Conservation (phyloP, 2,113 vertebrate genomes). For the Microcebus jonahi region DNA sequence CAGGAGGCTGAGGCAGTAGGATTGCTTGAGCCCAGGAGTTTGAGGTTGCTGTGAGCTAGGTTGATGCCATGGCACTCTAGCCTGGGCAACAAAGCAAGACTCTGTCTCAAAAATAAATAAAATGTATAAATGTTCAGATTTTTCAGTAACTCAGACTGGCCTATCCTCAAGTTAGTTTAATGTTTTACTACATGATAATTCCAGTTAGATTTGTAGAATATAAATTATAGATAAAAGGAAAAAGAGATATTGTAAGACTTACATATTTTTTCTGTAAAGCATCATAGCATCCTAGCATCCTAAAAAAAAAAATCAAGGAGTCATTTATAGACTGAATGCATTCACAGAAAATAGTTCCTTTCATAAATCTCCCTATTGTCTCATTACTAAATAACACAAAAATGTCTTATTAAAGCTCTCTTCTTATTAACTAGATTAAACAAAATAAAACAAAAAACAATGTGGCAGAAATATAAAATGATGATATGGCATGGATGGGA, state of each 20-base stretch:
- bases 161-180: conserved; percentile 37
- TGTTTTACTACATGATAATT: conserved; percentile 24
- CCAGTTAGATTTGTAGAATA: background rate
- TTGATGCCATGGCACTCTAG: no score
- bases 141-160: conserved; percentile 41
- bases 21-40: no score
- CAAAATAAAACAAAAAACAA: background rate
- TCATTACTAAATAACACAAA: background rate
- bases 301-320: conserved; percentile 78
- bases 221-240: conserved; percentile 43
- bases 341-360: background rate
- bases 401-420: background rate
- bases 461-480: conserved; percentile 48
- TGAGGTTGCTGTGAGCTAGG: no score
- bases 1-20: no score
- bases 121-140: conserved; percentile 45
- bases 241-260: conserved; percentile 82
- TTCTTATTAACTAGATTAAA: conserved; percentile 1
- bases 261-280: conserved; percentile 97
- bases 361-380: background rate
- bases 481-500: background rate
- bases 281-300: conserved; percentile 97
- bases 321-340: background rate
- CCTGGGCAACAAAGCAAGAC: no score
- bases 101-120: background rate